Conservation (phyloP, 2,797 vertebrate species). For the Lacerta bilineata region DNA sequence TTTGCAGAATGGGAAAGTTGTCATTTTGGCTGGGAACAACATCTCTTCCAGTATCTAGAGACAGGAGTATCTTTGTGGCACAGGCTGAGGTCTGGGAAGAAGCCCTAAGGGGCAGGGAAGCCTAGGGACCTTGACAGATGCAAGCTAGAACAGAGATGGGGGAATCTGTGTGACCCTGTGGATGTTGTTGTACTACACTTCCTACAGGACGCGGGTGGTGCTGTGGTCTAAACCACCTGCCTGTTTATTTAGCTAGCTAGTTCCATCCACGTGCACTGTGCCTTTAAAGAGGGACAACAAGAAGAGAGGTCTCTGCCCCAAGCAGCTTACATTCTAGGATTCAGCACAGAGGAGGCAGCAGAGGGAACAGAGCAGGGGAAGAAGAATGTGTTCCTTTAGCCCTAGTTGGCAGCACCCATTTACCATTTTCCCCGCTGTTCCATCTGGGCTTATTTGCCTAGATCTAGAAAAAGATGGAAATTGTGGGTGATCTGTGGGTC, state of each 20-base stretch:
- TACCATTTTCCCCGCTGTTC: not conserved
- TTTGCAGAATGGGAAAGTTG: not conserved
- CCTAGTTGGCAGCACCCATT: too few species aligned
- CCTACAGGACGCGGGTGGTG: too few species aligned
- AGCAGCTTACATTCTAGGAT: not conserved
- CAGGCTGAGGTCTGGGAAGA: too few species aligned
- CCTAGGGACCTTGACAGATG: not conserved
- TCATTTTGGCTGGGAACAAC: not conserved
- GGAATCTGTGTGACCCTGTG: too few species aligned
- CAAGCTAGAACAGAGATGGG: not conserved
- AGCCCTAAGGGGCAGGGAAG: not conserved
- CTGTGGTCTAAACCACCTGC: too few species aligned
- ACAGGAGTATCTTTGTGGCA: not conserved
- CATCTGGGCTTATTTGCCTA: not conserved
- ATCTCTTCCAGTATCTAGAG: not conserved
- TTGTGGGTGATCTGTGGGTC: not conserved
- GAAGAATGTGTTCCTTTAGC: not conserved
- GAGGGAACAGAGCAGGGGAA: not conserved
- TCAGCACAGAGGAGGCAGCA: not conserved
- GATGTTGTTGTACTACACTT: too few species aligned
- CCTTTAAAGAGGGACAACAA: not conserved
- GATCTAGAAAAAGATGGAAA: not conserved
- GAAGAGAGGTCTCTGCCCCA: not conserved
- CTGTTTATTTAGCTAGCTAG: too few species aligned
- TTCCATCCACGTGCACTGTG: not conserved